Percentiles rank a stretch among this genome's conserved stretches.
Conservation (phyloP, 2,888 invertebrate genomes). For the Tetragnatha montana region DNA sequence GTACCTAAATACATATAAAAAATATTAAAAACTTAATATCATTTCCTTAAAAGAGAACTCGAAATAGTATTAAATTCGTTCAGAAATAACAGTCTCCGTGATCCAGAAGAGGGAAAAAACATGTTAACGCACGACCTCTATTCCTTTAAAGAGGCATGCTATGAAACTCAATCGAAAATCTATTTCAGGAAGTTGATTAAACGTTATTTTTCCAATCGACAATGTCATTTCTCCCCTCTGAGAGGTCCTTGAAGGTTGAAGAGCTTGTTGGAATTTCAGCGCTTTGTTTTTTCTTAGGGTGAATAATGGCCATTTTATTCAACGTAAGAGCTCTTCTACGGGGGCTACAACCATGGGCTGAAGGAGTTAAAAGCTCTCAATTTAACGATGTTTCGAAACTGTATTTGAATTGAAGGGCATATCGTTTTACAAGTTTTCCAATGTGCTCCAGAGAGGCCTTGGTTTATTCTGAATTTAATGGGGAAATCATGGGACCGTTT, state of each 20-base stretch:
- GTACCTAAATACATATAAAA: too few species aligned
- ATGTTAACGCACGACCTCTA: too few species aligned
- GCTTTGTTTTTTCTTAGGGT: neutral
- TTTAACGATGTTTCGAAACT: neutral
- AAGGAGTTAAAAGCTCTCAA: neutral
- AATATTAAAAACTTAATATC: too few species aligned
- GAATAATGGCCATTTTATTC: neutral
- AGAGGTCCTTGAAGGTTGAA: constrained; percentile 10
- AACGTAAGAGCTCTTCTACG: neutral
- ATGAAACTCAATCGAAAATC: neutral
- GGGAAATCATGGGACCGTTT: too few species aligned
- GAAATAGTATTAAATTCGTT: too few species aligned
- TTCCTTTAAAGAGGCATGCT: neutral
- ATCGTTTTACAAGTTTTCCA: neutral
- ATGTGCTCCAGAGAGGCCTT: neutral
- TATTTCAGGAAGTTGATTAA: constrained; percentile 10
- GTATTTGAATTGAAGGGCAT: neutral
- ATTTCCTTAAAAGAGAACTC: too few species aligned
- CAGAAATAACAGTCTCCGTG: too few species aligned
- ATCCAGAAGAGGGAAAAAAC: too few species aligned
- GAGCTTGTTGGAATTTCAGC: constrained; percentile 21
- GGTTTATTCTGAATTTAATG: too few species aligned
- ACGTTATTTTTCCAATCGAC: constrained; percentile 14
- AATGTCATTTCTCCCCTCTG: neutral
- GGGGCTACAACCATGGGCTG: neutral